Evolutionary conservation across 2,888 invertebrate species (phyloP).

Genomic region (Rotaria magnacalcarata): DNA sequence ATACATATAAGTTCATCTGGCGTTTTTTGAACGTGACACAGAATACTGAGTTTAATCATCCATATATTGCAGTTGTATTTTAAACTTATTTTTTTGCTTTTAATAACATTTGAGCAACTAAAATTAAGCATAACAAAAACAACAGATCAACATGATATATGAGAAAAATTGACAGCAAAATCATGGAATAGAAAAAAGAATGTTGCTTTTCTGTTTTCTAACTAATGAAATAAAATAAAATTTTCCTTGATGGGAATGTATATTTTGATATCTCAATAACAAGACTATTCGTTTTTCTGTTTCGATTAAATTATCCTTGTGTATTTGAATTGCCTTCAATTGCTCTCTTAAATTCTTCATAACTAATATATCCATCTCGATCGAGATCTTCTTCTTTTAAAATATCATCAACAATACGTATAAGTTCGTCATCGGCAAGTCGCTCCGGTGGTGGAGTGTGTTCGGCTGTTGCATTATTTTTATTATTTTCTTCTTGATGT

Average conservation of each 20-base stretch:
- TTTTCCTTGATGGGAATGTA: not conserved
- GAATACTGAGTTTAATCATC: not conserved
- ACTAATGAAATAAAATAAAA: not conserved
- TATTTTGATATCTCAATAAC: not conserved
- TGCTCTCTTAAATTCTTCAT: slow-evolving; percentile 4
- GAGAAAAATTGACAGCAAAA: not conserved
- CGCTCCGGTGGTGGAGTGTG: not conserved
- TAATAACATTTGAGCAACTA: not conserved
- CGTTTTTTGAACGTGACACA: too few species aligned
- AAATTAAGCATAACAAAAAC: not conserved
- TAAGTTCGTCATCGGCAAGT: slow-evolving; percentile 42
- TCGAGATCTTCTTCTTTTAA: slow-evolving; percentile 46
- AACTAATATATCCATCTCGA: slow-evolving; percentile 40
- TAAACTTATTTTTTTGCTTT: not conserved
- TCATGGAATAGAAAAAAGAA: not conserved
- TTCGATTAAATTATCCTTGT: not conserved
- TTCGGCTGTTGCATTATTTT: not conserved
- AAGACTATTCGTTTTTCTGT: not conserved
- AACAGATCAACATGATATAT: not conserved
- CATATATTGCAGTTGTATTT: not conserved
- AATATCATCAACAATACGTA: slow-evolving; percentile 42
- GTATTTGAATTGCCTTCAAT: not conserved
- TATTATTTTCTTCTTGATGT: slow-evolving; percentile 9
- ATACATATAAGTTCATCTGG: too few species aligned
- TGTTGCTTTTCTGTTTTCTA: not conserved